Evolutionary conservation across 2,113 vertebrate genomes (phyloP).

Genomic region (Platycercus adscitus): DNA sequence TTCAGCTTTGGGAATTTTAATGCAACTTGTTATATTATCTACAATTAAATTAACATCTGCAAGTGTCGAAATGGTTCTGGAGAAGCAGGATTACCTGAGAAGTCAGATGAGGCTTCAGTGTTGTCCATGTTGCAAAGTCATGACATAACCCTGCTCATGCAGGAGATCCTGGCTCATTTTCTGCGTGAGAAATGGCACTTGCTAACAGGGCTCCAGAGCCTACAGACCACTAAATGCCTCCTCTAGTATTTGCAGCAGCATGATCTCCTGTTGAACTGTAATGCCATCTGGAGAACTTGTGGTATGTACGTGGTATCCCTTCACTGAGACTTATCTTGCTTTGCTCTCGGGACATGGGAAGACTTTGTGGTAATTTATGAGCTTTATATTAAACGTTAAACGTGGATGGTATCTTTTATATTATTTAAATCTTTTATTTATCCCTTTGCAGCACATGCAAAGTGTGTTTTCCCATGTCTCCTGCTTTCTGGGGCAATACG

Average conservation of each 20-base stretch:
- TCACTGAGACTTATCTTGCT: background rate
- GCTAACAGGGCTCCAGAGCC: background rate
- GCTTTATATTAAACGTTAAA: background rate
- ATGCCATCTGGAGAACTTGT: slow-evolving; percentile 37
- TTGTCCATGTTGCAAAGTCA: background rate
- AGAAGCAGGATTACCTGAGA: background rate
- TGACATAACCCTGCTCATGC: background rate
- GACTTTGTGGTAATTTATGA: background rate
- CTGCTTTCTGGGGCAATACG: background rate
- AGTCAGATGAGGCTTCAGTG: background rate
- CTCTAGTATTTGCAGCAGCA: background rate
- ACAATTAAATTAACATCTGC: background rate
- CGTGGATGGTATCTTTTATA: rapidly evolving
- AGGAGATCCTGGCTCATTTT: background rate
- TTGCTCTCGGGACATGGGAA: background rate
- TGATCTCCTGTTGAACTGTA: background rate
- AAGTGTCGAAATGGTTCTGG: background rate
- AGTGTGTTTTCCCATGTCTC: background rate
- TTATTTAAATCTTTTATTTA: background rate
- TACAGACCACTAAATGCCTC: background rate
- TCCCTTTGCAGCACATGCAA: background rate
- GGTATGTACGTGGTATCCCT: background rate
- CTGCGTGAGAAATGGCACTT: background rate
- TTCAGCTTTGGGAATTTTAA: background rate
- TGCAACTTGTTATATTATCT: background rate